A percentile compares a stretch with the other conserved stretches of the same genome.
Evolutionary conservation across 2,797 vertebrate species (phyloP).

Genomic region (Argyrosomus regius): DNA sequence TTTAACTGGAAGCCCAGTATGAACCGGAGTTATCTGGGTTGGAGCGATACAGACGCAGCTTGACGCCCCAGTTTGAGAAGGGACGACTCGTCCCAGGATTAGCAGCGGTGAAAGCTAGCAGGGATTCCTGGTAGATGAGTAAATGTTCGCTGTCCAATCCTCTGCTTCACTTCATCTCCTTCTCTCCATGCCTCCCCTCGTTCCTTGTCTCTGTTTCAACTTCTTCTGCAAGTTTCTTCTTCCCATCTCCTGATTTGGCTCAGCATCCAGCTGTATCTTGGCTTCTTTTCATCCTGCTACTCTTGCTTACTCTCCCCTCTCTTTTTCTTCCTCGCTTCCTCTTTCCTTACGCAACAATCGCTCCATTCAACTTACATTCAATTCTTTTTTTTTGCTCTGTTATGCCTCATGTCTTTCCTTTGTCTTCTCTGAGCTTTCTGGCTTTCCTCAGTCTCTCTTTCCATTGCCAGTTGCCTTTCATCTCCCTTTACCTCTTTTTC

Average conservation of each 20-base stretch:
- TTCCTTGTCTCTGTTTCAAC: slow-evolving; percentile 35
- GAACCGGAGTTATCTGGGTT: slow-evolving; percentile 61
- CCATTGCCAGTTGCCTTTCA: slow-evolving; percentile 10
- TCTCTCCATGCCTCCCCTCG: slow-evolving; percentile 20
- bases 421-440: slow-evolving; percentile 32
- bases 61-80: slow-evolving; percentile 45
- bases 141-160: slow-evolving; percentile 47
- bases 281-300: slow-evolving; percentile 2
- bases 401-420: neutral
- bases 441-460: slow-evolving; percentile 17
- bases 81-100: slow-evolving; percentile 59
- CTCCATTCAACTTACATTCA: slow-evolving; percentile 6
- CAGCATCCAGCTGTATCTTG: neutral
- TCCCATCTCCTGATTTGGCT: slow-evolving; percentile 41
- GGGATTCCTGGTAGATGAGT: slow-evolving; percentile 50
- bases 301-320: neutral
- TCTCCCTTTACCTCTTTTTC: neutral
- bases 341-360: slow-evolving; percentile 1
- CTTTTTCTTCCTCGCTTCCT: neutral
- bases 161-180: slow-evolving; percentile 39
- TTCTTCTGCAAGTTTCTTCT: slow-evolving; percentile 27
- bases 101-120: slow-evolving; percentile 36
- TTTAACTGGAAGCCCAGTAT: slow-evolving; percentile 51
- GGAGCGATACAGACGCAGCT: slow-evolving; percentile 42
- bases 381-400: neutral